A percentile compares a stretch with the other conserved stretches of the same genome.
phyloP scores from a whole-genome alignment of 2,888 invertebrate genomes.

The Hemithea aestivaria region DNA sequence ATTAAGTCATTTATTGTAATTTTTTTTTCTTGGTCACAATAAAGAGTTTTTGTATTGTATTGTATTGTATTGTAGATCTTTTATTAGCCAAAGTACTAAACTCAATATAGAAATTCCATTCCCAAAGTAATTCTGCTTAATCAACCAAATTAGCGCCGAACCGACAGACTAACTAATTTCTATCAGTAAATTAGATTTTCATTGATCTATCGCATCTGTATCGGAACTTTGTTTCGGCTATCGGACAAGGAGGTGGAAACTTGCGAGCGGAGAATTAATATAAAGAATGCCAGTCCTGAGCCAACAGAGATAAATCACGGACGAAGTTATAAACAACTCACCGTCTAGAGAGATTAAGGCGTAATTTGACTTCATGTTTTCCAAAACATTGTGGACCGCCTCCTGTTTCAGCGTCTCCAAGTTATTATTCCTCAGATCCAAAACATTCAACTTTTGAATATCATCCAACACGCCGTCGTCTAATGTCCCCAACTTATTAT shows the following conservation, averaged over 20 bases:
- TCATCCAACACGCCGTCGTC: slow-evolving; percentile 85
- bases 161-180: slow-evolving; percentile 16
- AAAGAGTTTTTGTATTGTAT: too few relatives aligned
- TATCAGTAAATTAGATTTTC: slow-evolving; percentile 16
- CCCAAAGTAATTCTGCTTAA: slow-evolving; percentile 1
- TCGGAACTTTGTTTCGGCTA: slow-evolving; percentile 15
- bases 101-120: too few relatives aligned
- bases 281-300: slow-evolving; percentile 29
- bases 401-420: slow-evolving; percentile 87
- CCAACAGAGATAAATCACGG: slow-evolving; percentile 38
- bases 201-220: slow-evolving; percentile 19
- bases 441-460: slow-evolving; percentile 83
- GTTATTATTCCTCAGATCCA: slow-evolving; percentile 88
- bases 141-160: slow-evolving; percentile 4
- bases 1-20: too few relatives aligned
- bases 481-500: slow-evolving; percentile 86
- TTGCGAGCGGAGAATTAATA: slow-evolving; percentile 18
- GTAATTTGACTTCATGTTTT: slow-evolving; percentile 84
- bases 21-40: too few relatives aligned
- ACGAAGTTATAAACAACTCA: slow-evolving; percentile 71
- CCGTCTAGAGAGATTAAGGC: slow-evolving; percentile 88
- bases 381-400: slow-evolving; percentile 84
- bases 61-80: too few relatives aligned
- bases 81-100: too few relatives aligned
- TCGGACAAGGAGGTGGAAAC: slow-evolving; percentile 19